phyloP scores from a whole-genome alignment of 2,113 vertebrate species.

The Heterotis niloticus region DNA sequence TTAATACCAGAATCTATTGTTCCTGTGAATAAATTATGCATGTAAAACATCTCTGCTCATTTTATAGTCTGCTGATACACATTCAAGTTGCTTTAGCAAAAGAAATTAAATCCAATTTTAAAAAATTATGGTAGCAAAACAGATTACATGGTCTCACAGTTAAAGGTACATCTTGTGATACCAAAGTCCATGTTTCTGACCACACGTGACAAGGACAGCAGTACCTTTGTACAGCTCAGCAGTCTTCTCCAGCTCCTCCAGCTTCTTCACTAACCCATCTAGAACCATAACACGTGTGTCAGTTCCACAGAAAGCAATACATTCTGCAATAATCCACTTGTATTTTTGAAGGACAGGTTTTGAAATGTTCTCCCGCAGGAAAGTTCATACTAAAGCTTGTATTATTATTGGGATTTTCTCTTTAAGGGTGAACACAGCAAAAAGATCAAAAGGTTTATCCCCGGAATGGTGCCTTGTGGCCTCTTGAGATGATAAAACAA shows the following conservation, averaged over 20 bases:
- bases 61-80: background rate
- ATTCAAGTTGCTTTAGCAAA: background rate
- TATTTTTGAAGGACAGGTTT: too few relatives aligned
- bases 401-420: too few relatives aligned
- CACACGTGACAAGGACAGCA: background rate
- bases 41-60: background rate
- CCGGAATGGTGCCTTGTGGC: too few relatives aligned
- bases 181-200: background rate
- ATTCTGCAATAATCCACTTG: too few relatives aligned
- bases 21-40: background rate
- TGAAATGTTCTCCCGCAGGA: too few relatives aligned
- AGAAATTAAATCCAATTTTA: background rate
- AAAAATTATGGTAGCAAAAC: background rate
- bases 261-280: constrained; percentile 93
- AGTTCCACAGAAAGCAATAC: background rate
- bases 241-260: constrained; percentile 94
- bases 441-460: too few relatives aligned
- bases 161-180: background rate
- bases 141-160: background rate
- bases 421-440: too few relatives aligned
- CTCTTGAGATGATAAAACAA: too few relatives aligned
- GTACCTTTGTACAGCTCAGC: constrained; percentile 93
- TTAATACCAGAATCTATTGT: background rate
- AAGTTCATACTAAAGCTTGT: too few relatives aligned
- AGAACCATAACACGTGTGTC: constrained; percentile 33